These are phyloP conservation scores for Lordiphosa fenestrarum DNA, from an alignment of 2,888 invertebrate species.

Conservation along the genomic window DNA sequence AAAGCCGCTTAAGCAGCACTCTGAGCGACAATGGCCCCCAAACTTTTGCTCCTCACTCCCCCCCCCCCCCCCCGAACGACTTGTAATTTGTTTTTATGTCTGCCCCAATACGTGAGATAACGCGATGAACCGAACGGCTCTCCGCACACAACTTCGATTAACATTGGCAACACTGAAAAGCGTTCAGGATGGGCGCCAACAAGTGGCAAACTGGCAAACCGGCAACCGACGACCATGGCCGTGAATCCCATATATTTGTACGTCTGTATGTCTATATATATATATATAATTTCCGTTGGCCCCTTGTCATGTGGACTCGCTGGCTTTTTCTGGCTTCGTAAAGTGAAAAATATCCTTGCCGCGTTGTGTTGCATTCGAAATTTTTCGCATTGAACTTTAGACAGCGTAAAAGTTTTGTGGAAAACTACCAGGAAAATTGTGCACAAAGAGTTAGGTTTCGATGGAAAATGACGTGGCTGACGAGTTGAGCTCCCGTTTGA, in stretches of 20 bases:
- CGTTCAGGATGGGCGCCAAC: slow-evolving; percentile 23
- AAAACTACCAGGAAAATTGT: slow-evolving; percentile 39
- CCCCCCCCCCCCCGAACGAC: slow-evolving; percentile 8
- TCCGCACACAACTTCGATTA: slow-evolving; percentile 65
- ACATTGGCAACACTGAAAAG: slow-evolving; percentile 66
- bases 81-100: slow-evolving; percentile 75
- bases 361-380: slow-evolving; percentile 63
- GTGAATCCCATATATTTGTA: slow-evolving; percentile 56
- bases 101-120: slow-evolving; percentile 73
- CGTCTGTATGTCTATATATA: too few species aligned
- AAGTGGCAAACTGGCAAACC: slow-evolving; percentile 22
- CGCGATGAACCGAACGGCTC: slow-evolving; percentile 43
- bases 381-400: slow-evolving; percentile 43
- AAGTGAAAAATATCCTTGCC: slow-evolving; percentile 69
- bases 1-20: slow-evolving; percentile 24
- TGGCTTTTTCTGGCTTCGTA: slow-evolving; percentile 16
- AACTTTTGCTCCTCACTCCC: slow-evolving; percentile 1
- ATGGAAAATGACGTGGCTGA: not conserved
- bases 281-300: slow-evolving; percentile 57
- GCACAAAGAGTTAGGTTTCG: slow-evolving; percentile 9
- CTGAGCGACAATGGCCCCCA: slow-evolving; percentile 12
- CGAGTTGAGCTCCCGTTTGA: slow-evolving; percentile 10
- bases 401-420: slow-evolving; percentile 31
- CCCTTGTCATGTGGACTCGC: slow-evolving; percentile 28
- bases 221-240: slow-evolving; percentile 57